Evolutionary conservation across 2,113 vertebrate species (phyloP).

Genomic region (Dasyprocta punctata): DNA sequence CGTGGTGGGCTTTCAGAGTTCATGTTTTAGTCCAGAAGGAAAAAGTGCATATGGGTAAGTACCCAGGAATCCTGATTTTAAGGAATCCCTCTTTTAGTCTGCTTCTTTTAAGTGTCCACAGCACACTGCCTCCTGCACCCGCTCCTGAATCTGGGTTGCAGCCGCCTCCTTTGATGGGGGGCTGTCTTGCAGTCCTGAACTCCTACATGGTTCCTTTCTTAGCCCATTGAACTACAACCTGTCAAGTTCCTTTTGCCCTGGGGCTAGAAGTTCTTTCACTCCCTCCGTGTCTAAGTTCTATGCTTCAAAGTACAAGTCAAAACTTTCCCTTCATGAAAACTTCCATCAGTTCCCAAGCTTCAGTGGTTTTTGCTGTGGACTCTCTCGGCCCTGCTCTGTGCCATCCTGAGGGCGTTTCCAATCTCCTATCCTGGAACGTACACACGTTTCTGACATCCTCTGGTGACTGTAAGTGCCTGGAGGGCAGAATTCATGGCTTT

Average conservation of each 20-base stretch:
- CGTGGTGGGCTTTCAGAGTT: not conserved
- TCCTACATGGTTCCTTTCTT: not conserved
- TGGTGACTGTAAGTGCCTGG: conserved; percentile 48
- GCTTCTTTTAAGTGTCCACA: not conserved
- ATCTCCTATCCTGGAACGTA: conserved; percentile 45
- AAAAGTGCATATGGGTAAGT: not conserved
- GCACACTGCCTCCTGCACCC: not conserved
- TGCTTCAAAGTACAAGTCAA: not conserved
- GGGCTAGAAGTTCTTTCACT: not conserved
- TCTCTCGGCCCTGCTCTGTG: conserved; percentile 1
- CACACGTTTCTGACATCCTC: conserved; percentile 44
- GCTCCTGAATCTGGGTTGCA: not conserved
- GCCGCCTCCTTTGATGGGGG: no score
- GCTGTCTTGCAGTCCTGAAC: no score
- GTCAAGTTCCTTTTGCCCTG: not conserved
- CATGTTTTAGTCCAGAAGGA: not conserved
- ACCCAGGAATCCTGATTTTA: not conserved
- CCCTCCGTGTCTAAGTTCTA: not conserved
- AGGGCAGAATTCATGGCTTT: conserved; percentile 55
- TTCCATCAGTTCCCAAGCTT: not conserved
- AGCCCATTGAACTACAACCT: not conserved
- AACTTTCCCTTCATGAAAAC: conserved; percentile 6
- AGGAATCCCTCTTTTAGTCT: not conserved
- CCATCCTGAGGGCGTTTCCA: not conserved
- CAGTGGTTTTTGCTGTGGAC: conserved; percentile 9